phyloP scores from a whole-genome alignment of 2,797 vertebrate genomes.

The Poecilia wingei region DNA sequence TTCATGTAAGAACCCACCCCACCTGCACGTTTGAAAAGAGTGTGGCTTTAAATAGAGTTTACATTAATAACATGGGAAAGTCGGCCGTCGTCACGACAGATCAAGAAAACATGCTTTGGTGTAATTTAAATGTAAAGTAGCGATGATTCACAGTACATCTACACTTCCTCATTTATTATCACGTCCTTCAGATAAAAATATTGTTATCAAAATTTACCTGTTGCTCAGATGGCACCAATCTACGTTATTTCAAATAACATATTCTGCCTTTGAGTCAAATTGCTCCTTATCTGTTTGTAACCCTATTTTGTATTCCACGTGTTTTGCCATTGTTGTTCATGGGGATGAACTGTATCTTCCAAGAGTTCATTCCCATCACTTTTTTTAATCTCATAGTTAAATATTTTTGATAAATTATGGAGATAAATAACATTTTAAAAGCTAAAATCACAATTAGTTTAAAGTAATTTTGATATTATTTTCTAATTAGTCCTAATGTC shows the following conservation, averaged over 20 bases:
- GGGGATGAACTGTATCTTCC: neutral
- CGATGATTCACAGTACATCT: neutral
- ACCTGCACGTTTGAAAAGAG: neutral
- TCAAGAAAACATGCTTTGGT: neutral
- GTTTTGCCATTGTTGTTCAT: neutral
- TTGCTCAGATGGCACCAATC: neutral
- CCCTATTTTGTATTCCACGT: neutral
- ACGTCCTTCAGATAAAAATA: neutral
- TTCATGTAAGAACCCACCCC: neutral
- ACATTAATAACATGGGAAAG: neutral
- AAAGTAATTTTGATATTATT: neutral
- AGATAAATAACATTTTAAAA: neutral
- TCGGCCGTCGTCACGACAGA: neutral
- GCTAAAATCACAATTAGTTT: neutral
- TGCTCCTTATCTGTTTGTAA: neutral
- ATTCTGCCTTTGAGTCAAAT: neutral
- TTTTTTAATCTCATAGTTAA: neutral
- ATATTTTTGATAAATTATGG: neutral
- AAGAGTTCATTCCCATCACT: neutral
- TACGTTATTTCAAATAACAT: neutral
- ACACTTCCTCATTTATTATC: neutral
- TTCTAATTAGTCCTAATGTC: neutral
- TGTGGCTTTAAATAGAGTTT: neutral
- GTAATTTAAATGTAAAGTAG: slow-evolving; percentile 2
- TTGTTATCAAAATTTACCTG: neutral